phyloP scores from a whole-genome alignment of 1,140 invertebrate genomes.

The Oedothorax gibbosus region DNA sequence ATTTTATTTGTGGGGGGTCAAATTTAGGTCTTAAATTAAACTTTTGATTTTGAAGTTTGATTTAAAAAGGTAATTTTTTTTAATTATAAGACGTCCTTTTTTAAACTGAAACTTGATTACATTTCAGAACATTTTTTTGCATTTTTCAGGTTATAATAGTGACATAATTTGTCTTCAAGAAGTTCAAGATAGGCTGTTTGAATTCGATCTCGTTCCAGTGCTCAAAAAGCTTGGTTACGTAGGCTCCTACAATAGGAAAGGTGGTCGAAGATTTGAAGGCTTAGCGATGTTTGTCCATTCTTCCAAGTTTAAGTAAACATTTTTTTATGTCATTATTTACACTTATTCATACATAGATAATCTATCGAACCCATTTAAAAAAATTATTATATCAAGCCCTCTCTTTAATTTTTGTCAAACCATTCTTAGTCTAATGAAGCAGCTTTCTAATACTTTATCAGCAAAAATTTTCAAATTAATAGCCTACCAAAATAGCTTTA shows the following conservation, averaged over 20 bases:
- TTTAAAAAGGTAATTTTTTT: no score
- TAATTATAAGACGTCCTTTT: no score
- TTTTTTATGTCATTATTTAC: no score
- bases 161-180: conserved; percentile 94
- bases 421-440: no score
- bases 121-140: not conserved
- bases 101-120: not conserved
- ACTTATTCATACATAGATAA: no score
- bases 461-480: no score
- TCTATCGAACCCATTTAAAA: no score
- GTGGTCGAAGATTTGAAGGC: conserved; percentile 75
- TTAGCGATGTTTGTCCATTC: conserved; percentile 79
- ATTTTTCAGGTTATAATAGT: conserved; percentile 82
- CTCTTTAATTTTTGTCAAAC: not conserved
- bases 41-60: no score
- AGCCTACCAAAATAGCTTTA: no score
- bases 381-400: not conserved
- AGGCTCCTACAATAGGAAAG: conserved; percentile 74
- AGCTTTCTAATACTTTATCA: no score
- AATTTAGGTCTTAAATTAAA: no score
- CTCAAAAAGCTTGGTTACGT: conserved; percentile 73
- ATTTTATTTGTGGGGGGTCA: no score
- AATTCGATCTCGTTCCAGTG: conserved; percentile 77
- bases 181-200: conserved; percentile 85
- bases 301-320: conserved; percentile 66